phyloP scores from a whole-genome alignment of 2,113 vertebrate genomes.

The Echinops telfairi region DNA sequence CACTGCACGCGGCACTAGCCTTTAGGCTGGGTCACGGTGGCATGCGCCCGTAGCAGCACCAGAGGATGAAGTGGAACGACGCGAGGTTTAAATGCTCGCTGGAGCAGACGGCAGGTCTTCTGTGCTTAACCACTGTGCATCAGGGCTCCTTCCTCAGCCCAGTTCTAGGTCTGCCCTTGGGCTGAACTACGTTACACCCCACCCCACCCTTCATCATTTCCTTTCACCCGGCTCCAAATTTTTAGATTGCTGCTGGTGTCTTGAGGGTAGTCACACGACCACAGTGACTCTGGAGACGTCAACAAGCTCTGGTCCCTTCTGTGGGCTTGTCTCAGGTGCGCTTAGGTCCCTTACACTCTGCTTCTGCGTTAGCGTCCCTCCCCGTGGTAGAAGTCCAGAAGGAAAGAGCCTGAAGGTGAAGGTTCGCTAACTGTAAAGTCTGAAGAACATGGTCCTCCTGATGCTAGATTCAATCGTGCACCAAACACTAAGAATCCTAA shows the following conservation, averaged over 20 bases:
- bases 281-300: neutral
- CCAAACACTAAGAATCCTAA: neutral
- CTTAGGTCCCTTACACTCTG: neutral
- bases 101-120: neutral
- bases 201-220: neutral
- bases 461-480: neutral
- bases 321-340: neutral
- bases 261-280: accelerated
- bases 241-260: neutral
- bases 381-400: neutral
- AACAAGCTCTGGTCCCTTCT: neutral
- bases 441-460: neutral
- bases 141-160: neutral
- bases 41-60: neutral
- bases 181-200: neutral
- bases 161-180: neutral
- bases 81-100: neutral
- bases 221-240: neutral
- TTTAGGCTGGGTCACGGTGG: neutral
- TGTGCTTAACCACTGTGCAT: neutral
- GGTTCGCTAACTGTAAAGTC: neutral
- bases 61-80: neutral
- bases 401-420: neutral
- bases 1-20: neutral
- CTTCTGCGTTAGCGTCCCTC: neutral